Base-by-base conservation (phyloP, 2,888 invertebrate genomes). In the Cerastis leucographa region DNA sequence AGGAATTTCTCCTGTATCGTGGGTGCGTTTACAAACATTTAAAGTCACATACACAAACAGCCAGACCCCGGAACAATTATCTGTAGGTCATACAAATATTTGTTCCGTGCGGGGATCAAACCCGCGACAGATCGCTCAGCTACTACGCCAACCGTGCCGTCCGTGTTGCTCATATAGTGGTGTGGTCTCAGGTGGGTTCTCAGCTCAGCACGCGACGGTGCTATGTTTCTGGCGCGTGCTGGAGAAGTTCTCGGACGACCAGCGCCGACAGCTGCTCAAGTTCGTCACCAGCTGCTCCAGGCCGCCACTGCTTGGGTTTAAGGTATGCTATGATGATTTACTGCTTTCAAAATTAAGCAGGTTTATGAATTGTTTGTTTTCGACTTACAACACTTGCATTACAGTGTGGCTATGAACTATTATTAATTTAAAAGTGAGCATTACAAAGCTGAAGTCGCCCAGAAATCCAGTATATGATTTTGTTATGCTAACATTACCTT, bases 211-310 rank as follows among this genome's bases (percentile, higher is more conserved):
- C 96, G 98, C 98, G 5, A 99, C 99, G 0, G 99, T 99, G 81
- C 92, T 97, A 81, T 97, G 97, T 76, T 99, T 99, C 95, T 99
- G 99, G 99, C 97, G 97, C 87, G 98, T 99, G 59, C 97, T 99
- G 14, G 97, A 97, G 74, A 97, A 97, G 66, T 99, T 99, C 93
- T 98, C 97, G 71, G 99, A 99, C 93, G 97, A 97, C 73, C 98
- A 99, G 94, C 98, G 98, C 82, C 97, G 99, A 79, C 98, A 98
- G 91, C 96, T 99, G 72, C 97, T 99, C 14, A 99, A 99, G 95
- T 99, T 99, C 96, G 99, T 99, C 62, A 99, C 99, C 4, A 99
- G 99, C 92, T 99, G 99, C 92, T 99, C 99, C 0, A 96, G 99
- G 78, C 99, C 99, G 7, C 99, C 99, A 0, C 97, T 99, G 44